Evolutionary conservation across 2,888 invertebrate genomes (phyloP).

Genomic region (Nymphalis c-album): DNA sequence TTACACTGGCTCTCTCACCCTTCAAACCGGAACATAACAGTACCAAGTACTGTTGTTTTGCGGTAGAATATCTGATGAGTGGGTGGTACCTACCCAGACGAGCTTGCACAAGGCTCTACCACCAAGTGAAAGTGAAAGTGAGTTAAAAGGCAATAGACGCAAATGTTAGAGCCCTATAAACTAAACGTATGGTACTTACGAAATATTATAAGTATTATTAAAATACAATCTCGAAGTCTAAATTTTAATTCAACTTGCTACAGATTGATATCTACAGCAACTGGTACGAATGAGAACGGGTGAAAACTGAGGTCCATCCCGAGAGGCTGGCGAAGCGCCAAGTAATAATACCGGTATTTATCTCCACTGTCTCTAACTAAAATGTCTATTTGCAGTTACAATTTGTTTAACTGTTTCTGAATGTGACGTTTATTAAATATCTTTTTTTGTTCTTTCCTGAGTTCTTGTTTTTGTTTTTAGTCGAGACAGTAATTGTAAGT

Average conservation of each 20-base stretch:
- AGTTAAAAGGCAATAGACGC: too few relatives aligned
- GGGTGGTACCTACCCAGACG: too few relatives aligned
- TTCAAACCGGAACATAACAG: too few relatives aligned
- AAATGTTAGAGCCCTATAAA: too few relatives aligned
- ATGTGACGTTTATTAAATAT: constrained; percentile 1
- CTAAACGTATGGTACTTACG: too few relatives aligned
- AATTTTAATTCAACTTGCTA: constrained; percentile 4
- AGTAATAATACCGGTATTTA: constrained; percentile 34
- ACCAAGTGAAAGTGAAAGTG: too few relatives aligned
- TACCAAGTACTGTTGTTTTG: too few relatives aligned
- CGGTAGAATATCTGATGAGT: too few relatives aligned
- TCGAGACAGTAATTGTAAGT: too few relatives aligned
- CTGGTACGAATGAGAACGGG: neutral
- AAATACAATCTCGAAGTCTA: neutral
- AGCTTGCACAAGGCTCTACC: too few relatives aligned
- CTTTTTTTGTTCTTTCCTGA: neutral
- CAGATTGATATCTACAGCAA: neutral
- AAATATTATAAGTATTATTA: neutral
- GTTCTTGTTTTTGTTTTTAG: neutral
- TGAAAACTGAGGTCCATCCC: constrained; percentile 17
- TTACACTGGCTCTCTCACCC: too few relatives aligned
- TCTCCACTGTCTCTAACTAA: constrained; percentile 18
- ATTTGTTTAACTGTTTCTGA: constrained; percentile 8
- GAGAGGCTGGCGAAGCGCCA: constrained; percentile 30
- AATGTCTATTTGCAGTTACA: constrained; percentile 20